phyloP scores from a whole-genome alignment of 2,888 invertebrate genomes.

The Euclidia mi region DNA sequence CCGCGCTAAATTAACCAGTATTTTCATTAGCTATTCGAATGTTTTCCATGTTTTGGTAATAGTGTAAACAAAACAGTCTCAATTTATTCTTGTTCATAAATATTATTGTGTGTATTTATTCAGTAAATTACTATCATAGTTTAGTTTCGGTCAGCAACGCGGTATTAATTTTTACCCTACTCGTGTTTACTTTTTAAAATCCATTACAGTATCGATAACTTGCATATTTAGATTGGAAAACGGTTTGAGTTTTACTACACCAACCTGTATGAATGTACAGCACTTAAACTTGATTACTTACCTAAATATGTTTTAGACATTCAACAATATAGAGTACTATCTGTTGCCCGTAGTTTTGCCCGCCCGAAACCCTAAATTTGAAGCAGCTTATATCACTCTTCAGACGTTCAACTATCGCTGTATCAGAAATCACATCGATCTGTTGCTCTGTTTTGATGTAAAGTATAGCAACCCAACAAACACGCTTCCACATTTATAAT shows the following conservation, averaged over 20 bases:
- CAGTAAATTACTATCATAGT: neutral
- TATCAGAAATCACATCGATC: no score
- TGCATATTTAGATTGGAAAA: slow-evolving; percentile 14
- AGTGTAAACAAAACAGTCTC: slow-evolving; percentile 34
- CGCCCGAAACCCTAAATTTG: no score
- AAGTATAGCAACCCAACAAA: no score
- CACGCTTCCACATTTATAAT: no score
- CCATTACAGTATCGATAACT: slow-evolving; percentile 8
- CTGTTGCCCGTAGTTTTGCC: no score
- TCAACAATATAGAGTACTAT: no score
- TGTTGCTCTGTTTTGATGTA: no score
- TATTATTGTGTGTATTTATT: neutral
- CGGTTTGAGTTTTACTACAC: slow-evolving; percentile 5
- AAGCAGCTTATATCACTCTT: no score
- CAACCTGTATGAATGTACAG: neutral
- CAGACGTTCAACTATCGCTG: no score
- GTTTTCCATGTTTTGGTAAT: slow-evolving; percentile 50
- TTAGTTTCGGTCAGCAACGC: neutral
- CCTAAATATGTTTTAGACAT: neutral
- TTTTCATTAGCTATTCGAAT: slow-evolving; percentile 55
- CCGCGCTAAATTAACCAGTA: slow-evolving; percentile 48
- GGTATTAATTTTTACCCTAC: slow-evolving; percentile 3
- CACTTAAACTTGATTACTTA: neutral
- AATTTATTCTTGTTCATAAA: neutral
- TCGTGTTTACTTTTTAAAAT: slow-evolving; percentile 14